These are phyloP conservation scores for Oscheius onirici DNA, from an alignment of 2,888 invertebrate genomes.

Conservation along the genomic window DNA sequence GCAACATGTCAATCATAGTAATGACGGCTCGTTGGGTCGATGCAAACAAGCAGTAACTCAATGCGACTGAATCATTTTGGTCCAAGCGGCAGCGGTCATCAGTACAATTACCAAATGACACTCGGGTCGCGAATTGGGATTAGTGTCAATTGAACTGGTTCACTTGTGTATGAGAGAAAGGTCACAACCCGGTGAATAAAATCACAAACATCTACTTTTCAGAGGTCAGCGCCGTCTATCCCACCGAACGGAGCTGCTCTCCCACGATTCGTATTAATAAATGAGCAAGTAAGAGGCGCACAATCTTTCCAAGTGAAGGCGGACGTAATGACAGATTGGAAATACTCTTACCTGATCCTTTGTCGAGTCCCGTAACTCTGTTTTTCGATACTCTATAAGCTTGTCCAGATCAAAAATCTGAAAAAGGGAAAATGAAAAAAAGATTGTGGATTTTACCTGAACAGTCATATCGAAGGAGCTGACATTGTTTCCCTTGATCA, in stretches of 20 bases:
- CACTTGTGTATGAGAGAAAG: not conserved
- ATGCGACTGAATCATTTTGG: constrained; percentile 31
- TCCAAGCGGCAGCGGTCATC: constrained; percentile 13
- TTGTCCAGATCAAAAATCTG: constrained; percentile 55
- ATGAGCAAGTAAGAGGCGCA: constrained; percentile 11
- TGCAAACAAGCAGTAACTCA: constrained; percentile 33
- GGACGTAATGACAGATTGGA: constrained; percentile 11
- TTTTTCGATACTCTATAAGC: constrained; percentile 49
- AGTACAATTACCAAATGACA: constrained; percentile 17
- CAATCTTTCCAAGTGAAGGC: not conserved
- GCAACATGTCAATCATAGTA: constrained; percentile 30
- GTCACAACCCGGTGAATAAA: not conserved
- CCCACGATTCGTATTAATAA: constrained; percentile 30
- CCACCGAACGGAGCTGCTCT: not conserved
- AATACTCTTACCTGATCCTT: constrained; percentile 49
- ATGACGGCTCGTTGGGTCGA: constrained; percentile 25
- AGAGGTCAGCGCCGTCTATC: not conserved
- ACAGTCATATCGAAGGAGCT: constrained; percentile 58
- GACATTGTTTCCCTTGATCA: constrained; percentile 54
- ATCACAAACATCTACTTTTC: not conserved
- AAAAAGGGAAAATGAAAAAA: not conserved
- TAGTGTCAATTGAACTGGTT: not conserved
- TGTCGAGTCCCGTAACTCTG: constrained; percentile 50
- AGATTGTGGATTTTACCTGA: constrained; percentile 14
- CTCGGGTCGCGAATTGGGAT: not conserved